Percentiles rank a stretch among this genome's conserved stretches.
phyloP scores from a whole-genome alignment of 2,113 vertebrate species.

The Aviceda subcristata region DNA sequence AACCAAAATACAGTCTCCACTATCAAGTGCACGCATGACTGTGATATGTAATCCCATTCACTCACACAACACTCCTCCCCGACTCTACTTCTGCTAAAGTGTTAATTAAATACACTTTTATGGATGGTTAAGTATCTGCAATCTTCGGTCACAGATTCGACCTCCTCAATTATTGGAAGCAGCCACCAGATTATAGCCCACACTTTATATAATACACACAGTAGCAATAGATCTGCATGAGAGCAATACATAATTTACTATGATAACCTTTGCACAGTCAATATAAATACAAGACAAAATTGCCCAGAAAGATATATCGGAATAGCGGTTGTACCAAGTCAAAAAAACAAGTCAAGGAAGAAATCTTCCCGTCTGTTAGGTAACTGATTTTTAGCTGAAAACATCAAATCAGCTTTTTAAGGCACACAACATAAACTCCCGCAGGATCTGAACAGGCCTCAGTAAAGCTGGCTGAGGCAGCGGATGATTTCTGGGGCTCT shows the following conservation, averaged over 20 bases:
- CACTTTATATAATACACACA: neutral
- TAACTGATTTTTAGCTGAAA: neutral
- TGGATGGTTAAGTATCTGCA: slow-evolving; percentile 19
- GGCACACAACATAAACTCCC: rapidly evolving
- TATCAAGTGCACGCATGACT: neutral
- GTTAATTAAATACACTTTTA: slow-evolving; percentile 45
- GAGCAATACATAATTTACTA: neutral
- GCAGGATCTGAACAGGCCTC: neutral
- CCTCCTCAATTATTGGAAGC: slow-evolving; percentile 29
- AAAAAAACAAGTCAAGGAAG: neutral
- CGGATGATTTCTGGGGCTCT: neutral
- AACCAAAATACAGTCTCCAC: neutral
- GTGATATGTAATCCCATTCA: neutral
- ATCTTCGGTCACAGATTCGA: slow-evolving; percentile 25
- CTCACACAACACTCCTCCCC: neutral
- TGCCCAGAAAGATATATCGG: neutral
- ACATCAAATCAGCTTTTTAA: neutral
- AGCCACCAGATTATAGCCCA: neutral
- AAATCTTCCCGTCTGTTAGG: neutral
- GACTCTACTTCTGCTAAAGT: neutral
- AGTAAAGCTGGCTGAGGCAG: neutral
- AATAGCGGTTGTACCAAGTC: neutral
- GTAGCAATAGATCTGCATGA: neutral
- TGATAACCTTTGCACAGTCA: neutral
- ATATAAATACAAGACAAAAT: neutral